A percentile compares a stretch with the other conserved stretches of the same genome.
Conservation (phyloP, 2,888 invertebrate species). For the Tetranychus piercei region DNA sequence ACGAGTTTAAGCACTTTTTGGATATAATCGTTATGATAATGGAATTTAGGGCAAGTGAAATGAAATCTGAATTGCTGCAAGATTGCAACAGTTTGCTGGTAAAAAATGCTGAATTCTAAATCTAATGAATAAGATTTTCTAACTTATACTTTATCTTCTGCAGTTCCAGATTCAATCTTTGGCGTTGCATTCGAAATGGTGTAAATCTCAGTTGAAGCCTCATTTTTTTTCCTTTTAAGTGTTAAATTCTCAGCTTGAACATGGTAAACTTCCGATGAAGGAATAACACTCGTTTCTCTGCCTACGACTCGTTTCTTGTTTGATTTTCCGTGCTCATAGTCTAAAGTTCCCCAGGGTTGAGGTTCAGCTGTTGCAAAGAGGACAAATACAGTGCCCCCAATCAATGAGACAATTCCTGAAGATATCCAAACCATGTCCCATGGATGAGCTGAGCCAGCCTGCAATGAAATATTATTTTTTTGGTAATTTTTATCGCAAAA, state of each 20-base stretch:
- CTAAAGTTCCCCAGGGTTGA: constrained; percentile 15
- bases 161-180: neutral
- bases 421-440: constrained; percentile 18
- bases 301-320: neutral
- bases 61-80: too few relatives aligned
- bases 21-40: too few relatives aligned
- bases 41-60: too few relatives aligned
- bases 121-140: too few relatives aligned
- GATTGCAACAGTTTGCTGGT: too few relatives aligned
- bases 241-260: neutral
- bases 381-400: constrained; percentile 14
- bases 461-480: neutral
- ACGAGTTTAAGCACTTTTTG: too few relatives aligned
- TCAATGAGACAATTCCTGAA: constrained; percentile 3
- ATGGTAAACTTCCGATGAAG: neutral
- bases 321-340: neutral
- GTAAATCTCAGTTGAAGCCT: neutral
- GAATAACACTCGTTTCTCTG: neutral
- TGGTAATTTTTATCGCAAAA: neutral
- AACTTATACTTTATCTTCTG: neutral
- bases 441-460: neutral
- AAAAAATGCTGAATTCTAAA: too few relatives aligned
- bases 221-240: neutral
- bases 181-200: neutral
- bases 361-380: constrained; percentile 15